Evolutionary conservation across 2,888 invertebrate species (phyloP).

Genomic region (Leucoptera coffeella): DNA sequence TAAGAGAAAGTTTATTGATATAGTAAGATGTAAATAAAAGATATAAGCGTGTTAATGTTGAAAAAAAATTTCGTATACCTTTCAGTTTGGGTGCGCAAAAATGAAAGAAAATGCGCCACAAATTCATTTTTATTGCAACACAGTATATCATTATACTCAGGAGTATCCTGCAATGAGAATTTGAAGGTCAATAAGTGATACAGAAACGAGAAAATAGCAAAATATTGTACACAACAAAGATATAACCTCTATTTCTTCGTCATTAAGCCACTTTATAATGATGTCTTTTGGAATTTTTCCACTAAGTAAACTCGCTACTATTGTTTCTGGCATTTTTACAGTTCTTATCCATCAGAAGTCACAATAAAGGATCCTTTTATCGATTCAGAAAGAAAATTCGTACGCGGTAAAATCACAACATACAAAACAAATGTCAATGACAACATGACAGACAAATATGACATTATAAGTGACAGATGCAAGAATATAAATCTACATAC

Average conservation of each 20-base stretch:
- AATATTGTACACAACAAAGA: slow-evolving; percentile 4
- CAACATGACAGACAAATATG: too few species aligned
- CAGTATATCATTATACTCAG: slow-evolving; percentile 25
- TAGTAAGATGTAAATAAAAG: too few species aligned
- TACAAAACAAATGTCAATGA: too few species aligned
- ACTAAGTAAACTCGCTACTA: slow-evolving; percentile 38
- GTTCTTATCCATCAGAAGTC: too few species aligned
- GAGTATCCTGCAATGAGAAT: slow-evolving; percentile 16
- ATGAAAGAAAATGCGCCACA: slow-evolving; percentile 51
- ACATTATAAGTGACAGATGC: too few species aligned
- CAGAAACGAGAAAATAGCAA: slow-evolving; percentile 12
- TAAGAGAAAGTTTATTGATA: too few species aligned
- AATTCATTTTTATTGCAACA: slow-evolving; percentile 44
- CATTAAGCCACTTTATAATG: slow-evolving; percentile 38
- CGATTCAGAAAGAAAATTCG: too few species aligned
- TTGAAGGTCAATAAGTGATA: slow-evolving; percentile 2
- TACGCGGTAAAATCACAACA: too few species aligned
- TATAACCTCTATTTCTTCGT: slow-evolving; percentile 30
- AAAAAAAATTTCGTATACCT: slow-evolving; percentile 17
- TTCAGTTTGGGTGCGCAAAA: slow-evolving; percentile 49
- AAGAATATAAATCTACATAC: too few species aligned
- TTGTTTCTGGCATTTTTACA: slow-evolving; percentile 37
- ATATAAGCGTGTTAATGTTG: too few species aligned
- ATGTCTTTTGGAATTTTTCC: slow-evolving; percentile 26
- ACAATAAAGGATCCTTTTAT: too few species aligned